phyloP scores from a whole-genome alignment of 2,113 vertebrate genomes.

The Cephalopterus ornatus region DNA sequence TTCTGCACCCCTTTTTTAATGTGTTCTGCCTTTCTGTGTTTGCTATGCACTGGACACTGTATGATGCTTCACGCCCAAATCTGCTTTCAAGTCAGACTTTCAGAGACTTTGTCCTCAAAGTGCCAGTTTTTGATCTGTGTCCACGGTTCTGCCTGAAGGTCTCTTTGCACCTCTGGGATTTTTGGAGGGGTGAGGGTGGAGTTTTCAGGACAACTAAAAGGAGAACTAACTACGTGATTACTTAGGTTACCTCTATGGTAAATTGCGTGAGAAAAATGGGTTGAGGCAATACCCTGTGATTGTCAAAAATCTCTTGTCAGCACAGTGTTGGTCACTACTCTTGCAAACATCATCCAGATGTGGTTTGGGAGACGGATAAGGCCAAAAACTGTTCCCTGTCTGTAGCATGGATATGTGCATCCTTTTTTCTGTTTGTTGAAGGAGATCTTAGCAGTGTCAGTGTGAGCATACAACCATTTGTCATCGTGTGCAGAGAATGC shows the following conservation, averaged over 20 bases:
- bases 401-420: background rate
- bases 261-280: background rate
- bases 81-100: background rate
- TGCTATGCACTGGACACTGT: background rate
- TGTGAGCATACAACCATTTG: background rate
- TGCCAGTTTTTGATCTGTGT: background rate
- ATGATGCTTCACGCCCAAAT: background rate
- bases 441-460: background rate
- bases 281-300: background rate
- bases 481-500: background rate
- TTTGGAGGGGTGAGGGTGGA: background rate
- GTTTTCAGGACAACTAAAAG: background rate
- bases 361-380: background rate
- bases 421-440: background rate
- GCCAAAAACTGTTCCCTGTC: background rate
- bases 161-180: background rate
- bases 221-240: background rate
- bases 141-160: background rate
- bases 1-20: background rate
- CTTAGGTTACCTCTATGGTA: background rate
- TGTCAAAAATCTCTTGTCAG: background rate
- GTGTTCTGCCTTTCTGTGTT: background rate
- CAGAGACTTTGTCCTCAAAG: background rate
- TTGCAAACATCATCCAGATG: background rate
- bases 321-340: background rate